Evolutionary conservation across 1,140 invertebrate species (phyloP), one percentile per base, ranked within the genome.

Genomic region (Vollenhovia emeryi): DNA sequence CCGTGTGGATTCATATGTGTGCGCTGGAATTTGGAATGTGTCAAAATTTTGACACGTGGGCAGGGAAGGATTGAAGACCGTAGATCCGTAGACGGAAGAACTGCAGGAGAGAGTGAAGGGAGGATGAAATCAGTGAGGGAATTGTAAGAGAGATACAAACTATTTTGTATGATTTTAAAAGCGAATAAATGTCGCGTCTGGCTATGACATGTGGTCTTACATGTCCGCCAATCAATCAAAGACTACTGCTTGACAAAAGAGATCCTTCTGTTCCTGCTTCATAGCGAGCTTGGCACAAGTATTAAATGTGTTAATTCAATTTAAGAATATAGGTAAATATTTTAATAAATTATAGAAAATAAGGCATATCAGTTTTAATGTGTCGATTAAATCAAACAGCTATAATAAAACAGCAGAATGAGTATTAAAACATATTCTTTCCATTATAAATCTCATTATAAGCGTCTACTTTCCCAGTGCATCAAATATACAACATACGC

Each of bases 151-250:
- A 59, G 78, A 84, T 88, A 89, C 86, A 76, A 87, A 79, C 69
- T 92, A 92, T 92, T 91, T 90, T 74, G 89, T 88, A 74, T 89
- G 86, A 91, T 91, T 92, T 91, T 85, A 91, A 92, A 88, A 90
- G 86, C 86, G 86, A 90, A 90, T 91, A 83, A 90, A 89, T 78
- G 84, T 91, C 90, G 89, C 86, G 87, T 84, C 85, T 84, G 88
- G 89, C 90, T 79, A 68, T 91, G 88, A 91, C 91, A 91, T 89
- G 87, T 73, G 90, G 87, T 92, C 91, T 93, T 92, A 92, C 91
- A 93, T 93, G 91, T 93, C 91, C 87, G 92, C 88, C 90, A 89
- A 87, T 91, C 88, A 90, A 88, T 91, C 89, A 73, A 86, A 87
- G 87, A 93, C 92, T 92, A 92, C 85, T 87, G 71, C 74, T 64